Base-by-base conservation (phyloP, 2,113 vertebrate species). In the Hystrix brachyura region DNA sequence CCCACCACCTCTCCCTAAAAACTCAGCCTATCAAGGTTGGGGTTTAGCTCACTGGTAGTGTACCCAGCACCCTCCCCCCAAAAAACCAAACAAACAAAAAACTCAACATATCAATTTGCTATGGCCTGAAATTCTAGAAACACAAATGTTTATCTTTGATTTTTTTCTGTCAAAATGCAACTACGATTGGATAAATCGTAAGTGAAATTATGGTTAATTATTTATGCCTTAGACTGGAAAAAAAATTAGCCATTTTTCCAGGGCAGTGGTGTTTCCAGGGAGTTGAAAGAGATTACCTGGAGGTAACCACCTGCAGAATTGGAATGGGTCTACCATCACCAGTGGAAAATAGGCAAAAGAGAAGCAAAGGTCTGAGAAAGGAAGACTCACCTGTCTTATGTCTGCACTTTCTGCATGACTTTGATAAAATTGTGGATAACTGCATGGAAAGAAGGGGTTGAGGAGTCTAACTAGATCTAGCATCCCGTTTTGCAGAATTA, bases 121-220 rank as follows among this genome's bases (percentile, higher is more conserved):
- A 27, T 10, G 17, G 29, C 21, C 62, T 91, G 55, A 92, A 87
- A 84, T 94, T 95, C 91, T 65, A 92, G 32, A 82, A 91, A 17
- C 46, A 74, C 71, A 85, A 57, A 94, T 69, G 9, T 71, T 71
- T 53, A 86, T 7, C 27, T 91, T 88, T 90, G 27, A 27, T 21
- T 43, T 82, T 62, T 96, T 96, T 96, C 80, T 62, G 60, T 79
- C 60, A 74, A 94, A 94, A 82, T n/a, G 5, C 32, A 95, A 92
- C 79, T 80, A 51, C 3, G 25, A 51, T 38, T 72, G 43, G 21
- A 17, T 38, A 72, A 34, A 81, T 79, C 4, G 53, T 78, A 62
- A n/a, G 60, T 67, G 72, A 97, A 87, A 48, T 12, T 25, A 72
- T 0, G 4, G 78, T 83, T 85, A 62, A 83, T 84, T 81, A 82